Base-by-base conservation (phyloP, 2,888 invertebrate genomes). In the Acronicta alni region DNA sequence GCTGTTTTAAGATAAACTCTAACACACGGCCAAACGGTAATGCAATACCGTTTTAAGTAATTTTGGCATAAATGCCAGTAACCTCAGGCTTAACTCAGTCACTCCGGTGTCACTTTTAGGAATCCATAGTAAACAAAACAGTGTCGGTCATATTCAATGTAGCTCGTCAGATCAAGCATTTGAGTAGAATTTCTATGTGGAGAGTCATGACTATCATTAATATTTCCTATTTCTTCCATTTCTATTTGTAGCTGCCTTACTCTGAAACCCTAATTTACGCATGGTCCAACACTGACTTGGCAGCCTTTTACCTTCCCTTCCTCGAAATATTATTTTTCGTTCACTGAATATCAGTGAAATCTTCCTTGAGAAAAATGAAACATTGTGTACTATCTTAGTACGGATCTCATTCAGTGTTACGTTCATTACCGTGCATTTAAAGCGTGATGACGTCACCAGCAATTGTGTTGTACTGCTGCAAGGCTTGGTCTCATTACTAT, bases 401-500 rank as follows among this genome's bases (percentile, higher is more conserved):
- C 48, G 38, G 23, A 67, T 76, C 61, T 66, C 53, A 37, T 67
- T 64, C 65, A 58, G 66, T 71, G 74, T 75, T 74, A 74, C 66
- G 72, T 72, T 75, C 66, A 72, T 68, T 76, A 76, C 63, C 51
- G 56, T 43, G 48, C 68, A 64, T 68, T 71, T 67, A 71, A 62
- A 57, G 61, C 60, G 44, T 20, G 45, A 57, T 83, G 80, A 84
- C 83, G 80, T 83, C 79, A 84, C 67, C 56, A 35, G 46, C 77
- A 82, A 80, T 79, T 76, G 77, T 74, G 72, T 65, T 75, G 71
- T 73, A 78, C 75, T 77, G 76, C 72, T 67, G 69, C 79, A 69
- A 77, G 70, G 75, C 75, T 77, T 67, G 75, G 67, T 68, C 74
- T 80, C 75, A 77, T 85, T 84, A 81, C 73, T 77, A 72, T 67